Conservation (phyloP, 2,797 vertebrate genomes). For the Rachycentron canadum region DNA sequence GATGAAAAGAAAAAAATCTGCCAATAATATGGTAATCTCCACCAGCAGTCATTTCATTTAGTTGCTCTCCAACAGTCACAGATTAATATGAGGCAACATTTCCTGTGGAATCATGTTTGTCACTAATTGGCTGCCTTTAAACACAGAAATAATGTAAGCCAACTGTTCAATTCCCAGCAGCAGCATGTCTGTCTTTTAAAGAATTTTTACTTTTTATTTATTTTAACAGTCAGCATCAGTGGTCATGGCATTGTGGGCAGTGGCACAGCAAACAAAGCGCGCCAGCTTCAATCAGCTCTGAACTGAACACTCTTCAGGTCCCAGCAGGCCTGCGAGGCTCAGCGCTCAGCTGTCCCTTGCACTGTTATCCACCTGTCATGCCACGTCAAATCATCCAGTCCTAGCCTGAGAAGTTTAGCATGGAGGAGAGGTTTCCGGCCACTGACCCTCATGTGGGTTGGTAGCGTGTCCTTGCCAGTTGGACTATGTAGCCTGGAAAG, state of each 20-base stretch:
- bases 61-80: slow-evolving; percentile 38
- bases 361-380: slow-evolving; percentile 54
- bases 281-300: slow-evolving; percentile 57
- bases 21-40: slow-evolving; percentile 42
- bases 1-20: slow-evolving; percentile 28
- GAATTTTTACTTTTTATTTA: neutral
- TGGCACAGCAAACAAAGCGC: slow-evolving; percentile 37
- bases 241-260: slow-evolving; percentile 35
- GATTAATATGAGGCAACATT: slow-evolving; percentile 51
- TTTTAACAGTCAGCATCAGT: slow-evolving; percentile 16
- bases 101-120: slow-evolving; percentile 56
- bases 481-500: slow-evolving; percentile 24
- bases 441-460: slow-evolving; percentile 35
- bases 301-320: slow-evolving; percentile 48
- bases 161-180: slow-evolving; percentile 59
- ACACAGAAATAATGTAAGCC: slow-evolving; percentile 46
- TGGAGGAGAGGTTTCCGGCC: slow-evolving; percentile 38
- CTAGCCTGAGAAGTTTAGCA: slow-evolving; percentile 46
- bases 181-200: slow-evolving; percentile 17
- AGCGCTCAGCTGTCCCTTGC: slow-evolving; percentile 46
- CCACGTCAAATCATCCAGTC: slow-evolving; percentile 47
- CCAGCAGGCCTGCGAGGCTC: slow-evolving; percentile 52
- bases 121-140: slow-evolving; percentile 72
- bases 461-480: slow-evolving; percentile 42
- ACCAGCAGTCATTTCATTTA: slow-evolving; percentile 37